These are phyloP conservation scores for Capitella teleta DNA, from an alignment of 1,140 invertebrate genomes.

Conservation along the genomic window DNA sequence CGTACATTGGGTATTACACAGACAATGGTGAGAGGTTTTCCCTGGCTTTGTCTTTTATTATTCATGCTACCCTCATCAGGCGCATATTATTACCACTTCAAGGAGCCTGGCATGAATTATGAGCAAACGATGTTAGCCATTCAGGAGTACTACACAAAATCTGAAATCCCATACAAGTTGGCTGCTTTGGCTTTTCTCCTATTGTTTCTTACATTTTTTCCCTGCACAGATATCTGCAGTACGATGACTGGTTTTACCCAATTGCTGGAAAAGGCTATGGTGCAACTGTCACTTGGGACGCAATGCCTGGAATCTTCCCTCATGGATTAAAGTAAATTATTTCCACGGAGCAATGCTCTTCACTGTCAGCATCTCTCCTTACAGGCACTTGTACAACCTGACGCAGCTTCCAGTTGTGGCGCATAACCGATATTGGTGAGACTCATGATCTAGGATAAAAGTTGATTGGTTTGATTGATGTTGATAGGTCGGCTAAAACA, in stretches of 20 bases:
- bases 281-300: conserved; percentile 8
- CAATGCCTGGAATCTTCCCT: conserved; percentile 7
- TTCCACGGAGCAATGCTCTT: not conserved
- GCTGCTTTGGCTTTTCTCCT: not conserved
- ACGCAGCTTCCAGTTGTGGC: conserved; percentile 16
- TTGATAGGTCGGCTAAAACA: conserved; percentile 19
- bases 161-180: conserved; percentile 18
- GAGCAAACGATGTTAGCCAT: conserved; percentile 14
- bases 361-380: not conserved
- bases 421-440: conserved; percentile 22
- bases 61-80: conserved; percentile 4
- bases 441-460: not conserved
- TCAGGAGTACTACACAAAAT: conserved; percentile 11
- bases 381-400: conserved; percentile 16
- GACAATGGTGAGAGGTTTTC: conserved; percentile 16
- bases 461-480: too few relatives aligned
- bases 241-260: conserved; percentile 10
- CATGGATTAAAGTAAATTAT: conserved; percentile 8
- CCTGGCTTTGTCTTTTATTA: not conserved
- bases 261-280: conserved; percentile 3
- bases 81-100: conserved; percentile 17
- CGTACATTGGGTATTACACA: conserved; percentile 24
- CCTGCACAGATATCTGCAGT: conserved; percentile 8
- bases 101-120: conserved; percentile 12
- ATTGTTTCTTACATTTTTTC: not conserved